Conservation (phyloP, 2,113 vertebrate genomes). For the Mobula birostris region DNA sequence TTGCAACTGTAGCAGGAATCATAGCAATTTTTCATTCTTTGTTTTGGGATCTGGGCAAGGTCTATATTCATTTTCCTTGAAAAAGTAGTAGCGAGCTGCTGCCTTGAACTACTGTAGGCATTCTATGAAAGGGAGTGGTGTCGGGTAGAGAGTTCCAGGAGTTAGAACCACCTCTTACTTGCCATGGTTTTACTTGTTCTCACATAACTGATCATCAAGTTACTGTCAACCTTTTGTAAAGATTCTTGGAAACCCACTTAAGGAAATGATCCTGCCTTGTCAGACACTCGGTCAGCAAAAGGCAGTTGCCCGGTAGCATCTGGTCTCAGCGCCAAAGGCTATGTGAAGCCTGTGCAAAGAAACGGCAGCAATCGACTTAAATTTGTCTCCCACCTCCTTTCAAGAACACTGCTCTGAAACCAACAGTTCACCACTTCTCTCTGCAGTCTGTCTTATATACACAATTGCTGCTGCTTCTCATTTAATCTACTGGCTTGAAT, state of each 20-base stretch:
- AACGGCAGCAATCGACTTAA: neutral
- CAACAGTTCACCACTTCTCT: neutral
- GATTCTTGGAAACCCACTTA: neutral
- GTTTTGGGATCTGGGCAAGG: no score
- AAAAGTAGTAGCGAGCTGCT: no score
- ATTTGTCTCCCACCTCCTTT: neutral
- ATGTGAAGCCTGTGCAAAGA: neutral
- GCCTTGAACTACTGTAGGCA: no score
- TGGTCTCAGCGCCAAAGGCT: neutral
- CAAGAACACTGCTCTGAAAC: neutral
- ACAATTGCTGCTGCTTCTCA: neutral
- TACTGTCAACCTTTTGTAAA: neutral
- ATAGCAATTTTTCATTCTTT: no score
- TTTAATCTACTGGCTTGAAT: neutral
- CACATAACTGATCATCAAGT: neutral
- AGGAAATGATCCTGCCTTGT: neutral
- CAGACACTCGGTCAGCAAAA: neutral
- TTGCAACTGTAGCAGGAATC: no score
- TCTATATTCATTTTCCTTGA: no score
- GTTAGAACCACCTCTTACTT: neutral
- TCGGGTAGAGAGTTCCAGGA: no score
- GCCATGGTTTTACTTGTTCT: neutral
- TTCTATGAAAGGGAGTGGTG: no score
- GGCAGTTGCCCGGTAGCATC: neutral
- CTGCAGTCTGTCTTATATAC: neutral